phyloP scores from a whole-genome alignment of 2,888 invertebrate genomes.

The Ophion costatus region DNA sequence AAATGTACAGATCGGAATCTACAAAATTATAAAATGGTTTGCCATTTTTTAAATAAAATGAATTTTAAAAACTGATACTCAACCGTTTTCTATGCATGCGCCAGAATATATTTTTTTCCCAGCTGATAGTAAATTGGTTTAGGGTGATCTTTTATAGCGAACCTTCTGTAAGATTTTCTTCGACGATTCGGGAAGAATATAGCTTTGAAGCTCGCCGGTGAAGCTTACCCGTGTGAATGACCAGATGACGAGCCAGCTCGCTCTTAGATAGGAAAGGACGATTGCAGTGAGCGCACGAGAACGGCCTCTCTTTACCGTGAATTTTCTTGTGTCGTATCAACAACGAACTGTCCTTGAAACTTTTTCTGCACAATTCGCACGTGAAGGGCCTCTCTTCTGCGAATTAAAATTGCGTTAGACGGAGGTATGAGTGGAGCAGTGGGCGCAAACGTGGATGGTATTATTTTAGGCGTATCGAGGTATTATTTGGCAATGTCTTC shows the following conservation, averaged over 20 bases:
- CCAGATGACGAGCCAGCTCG: slow-evolving; percentile 82
- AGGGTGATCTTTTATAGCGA: neutral
- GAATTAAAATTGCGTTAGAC: slow-evolving; percentile 27
- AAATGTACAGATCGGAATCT: neutral
- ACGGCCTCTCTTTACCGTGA: slow-evolving; percentile 82
- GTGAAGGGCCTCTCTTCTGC: slow-evolving; percentile 80
- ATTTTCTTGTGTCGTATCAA: slow-evolving; percentile 81
- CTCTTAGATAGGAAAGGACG: slow-evolving; percentile 82
- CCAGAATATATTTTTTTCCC: too few species aligned
- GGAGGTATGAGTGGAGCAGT: neutral
- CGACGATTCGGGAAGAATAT: neutral
- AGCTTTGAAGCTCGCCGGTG: neutral
- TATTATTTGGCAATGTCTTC: too few species aligned
- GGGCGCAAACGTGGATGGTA: too few species aligned
- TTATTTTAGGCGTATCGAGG: too few species aligned
- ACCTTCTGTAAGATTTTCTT: slow-evolving; percentile 9
- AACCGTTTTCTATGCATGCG: neutral
- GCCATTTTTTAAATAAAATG: neutral
- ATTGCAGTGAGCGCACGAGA: slow-evolving; percentile 81
- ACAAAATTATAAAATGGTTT: neutral
- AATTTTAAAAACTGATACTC: neutral
- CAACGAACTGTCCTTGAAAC: slow-evolving; percentile 81
- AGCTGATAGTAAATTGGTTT: neutral
- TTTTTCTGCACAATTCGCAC: slow-evolving; percentile 81
- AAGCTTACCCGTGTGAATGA: slow-evolving; percentile 81